A percentile compares a stretch with the other conserved stretches of the same genome.
phyloP scores from a whole-genome alignment of 2,888 invertebrate genomes.

The Dioctria linearis region DNA sequence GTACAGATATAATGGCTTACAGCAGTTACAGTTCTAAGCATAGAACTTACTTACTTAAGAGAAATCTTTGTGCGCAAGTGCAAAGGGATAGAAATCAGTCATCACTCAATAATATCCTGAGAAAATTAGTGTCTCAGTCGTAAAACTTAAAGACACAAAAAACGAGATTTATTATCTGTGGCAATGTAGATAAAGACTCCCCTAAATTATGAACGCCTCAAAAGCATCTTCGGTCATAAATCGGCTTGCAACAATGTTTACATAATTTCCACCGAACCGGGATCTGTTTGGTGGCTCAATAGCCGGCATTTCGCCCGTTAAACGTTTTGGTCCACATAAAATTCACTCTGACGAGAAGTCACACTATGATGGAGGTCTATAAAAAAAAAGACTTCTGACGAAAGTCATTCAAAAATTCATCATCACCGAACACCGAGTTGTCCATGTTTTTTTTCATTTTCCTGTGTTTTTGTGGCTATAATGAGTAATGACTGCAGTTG shows the following conservation, averaged over 20 bases:
- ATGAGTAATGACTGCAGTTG: background rate
- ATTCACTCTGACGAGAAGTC: background rate
- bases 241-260: constrained; percentile 25
- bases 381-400: constrained; percentile 1
- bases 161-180: background rate
- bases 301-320: too few species aligned
- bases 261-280: background rate
- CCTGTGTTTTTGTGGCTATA: background rate
- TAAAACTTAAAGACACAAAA: background rate
- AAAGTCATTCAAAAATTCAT: constrained; percentile 36
- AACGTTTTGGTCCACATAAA: too few species aligned
- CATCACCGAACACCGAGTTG: constrained; percentile 8
- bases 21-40: too few species aligned
- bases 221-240: constrained; percentile 27
- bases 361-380: background rate
- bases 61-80: background rate
- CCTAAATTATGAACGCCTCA: background rate
- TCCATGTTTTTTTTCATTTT: constrained; percentile 16
- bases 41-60: background rate
- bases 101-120: too few species aligned
- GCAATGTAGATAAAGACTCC: background rate
- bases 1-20: too few species aligned
- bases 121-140: too few species aligned
- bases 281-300: too few species aligned
- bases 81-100: background rate